Evolutionary conservation across 2,113 vertebrate species (phyloP), one percentile per base, ranked within the genome.

Genomic region (Tautogolabrus adspersus): DNA sequence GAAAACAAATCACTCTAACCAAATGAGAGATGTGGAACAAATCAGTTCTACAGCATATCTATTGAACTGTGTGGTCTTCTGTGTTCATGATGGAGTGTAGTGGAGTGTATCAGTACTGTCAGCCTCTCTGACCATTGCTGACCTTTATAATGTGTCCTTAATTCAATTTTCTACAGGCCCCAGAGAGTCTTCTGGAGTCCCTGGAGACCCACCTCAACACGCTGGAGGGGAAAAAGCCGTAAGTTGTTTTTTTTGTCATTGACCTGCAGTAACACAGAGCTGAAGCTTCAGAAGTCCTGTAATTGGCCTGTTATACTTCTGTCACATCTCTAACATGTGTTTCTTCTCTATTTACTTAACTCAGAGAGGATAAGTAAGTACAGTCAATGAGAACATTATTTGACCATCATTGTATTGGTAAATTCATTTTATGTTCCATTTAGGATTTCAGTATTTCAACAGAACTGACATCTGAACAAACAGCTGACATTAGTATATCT

Each of bases 191-290:
- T 81, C 95, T 99, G 94, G 97, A 98, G 91, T 98, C 98, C 49
- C 94, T 99, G 85, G 98, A 99, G 88, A 98, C 98, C 21, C 98
- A 99, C 90, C 95, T 99, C 84, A 98, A 98, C 92, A 98, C 96
- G n/a, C 93, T 99, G 91, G 98, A 99, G 93, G 98, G 98, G 77
- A 99, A 97, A 89, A 98, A 99, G 91, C 94, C 96, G 98, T 98
- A 94, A 93, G 94, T 93, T 64, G 59, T 30, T 19, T 46, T 68
- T 44, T 51, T 8, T 18, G 52, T 5, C 0, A 5, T 75, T 69
- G 44, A 8, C 3, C 3, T 34, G 30, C 6, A 34, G 30, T 0
- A 21, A 55, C 22, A n/a, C n/a, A n/a, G 47, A 61, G 51, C 42
- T n/a, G 8, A 19, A 18, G 16, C 56, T 26, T 66, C 16, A 40